Base-by-base conservation (phyloP, 2,888 invertebrate species). In the Idaea biselata region DNA sequence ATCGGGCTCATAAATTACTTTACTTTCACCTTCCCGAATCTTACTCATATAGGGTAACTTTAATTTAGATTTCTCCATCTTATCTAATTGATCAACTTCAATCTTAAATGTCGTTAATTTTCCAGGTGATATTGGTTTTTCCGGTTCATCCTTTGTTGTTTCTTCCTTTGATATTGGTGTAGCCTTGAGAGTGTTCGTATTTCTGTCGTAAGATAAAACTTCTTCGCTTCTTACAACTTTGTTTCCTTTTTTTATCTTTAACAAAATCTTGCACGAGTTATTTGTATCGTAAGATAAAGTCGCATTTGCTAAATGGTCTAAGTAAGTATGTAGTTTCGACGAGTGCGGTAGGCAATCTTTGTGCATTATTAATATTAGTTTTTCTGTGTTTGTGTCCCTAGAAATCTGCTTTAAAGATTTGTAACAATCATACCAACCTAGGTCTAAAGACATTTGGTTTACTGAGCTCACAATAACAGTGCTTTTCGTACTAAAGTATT, bases 1-100 rank as follows among this genome's bases (percentile, higher is more conserved):
- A 85, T 97, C 97, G 11, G 96, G 95, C 69, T 95, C 93, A 78
- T 97, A 97, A 72, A 94, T 93, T 53, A 97, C 96, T 78, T 94
- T 94, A 56, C 95, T 94, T 65, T 93, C 93, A 0, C 91, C 88
- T 62, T 91, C 84, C 68, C 91, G 88, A 60, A 90, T 89, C 69
- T 92, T 93, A 71, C 84, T 91, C 91, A 91, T 91, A 75, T 95
- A 95, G 0, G 95, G 95, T 62, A 95, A 84, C 64, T 94, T 89
- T 54, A 95, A 81, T 71, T 93, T 92, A 67, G 93, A 89, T 67
- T 93, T 94, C 14, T 94, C 94, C 70, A 94, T 84, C 71, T 94
- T 94, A 61, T 95, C 95, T 62, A 89, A 87, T 67, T 95, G 94
- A 63, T 93, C 94, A 0, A 95, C 86, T 75, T 94, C 94, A 72